A percentile compares a stretch with the other conserved stretches of the same genome.
Conservation (phyloP, 2,797 vertebrate species). For the Perodicticus potto region DNA sequence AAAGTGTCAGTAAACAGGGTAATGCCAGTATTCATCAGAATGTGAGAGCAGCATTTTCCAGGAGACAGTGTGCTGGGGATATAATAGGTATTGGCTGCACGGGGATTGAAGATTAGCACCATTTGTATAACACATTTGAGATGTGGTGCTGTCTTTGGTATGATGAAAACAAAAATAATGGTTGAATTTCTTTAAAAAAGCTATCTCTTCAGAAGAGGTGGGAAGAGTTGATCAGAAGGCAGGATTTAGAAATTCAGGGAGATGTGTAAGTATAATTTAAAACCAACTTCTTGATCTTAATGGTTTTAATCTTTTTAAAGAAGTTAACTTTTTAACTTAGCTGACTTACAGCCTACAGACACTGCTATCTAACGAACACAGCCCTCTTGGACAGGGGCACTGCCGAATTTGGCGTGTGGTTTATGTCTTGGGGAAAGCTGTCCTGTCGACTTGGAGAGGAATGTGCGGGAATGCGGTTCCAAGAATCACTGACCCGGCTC, state of each 20-base stretch:
- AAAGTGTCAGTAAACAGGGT: neutral
- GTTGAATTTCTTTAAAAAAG: neutral
- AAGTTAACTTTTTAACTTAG: neutral
- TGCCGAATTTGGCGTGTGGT: neutral
- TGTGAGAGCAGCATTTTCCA: neutral
- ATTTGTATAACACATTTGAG: neutral
- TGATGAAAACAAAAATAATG: neutral
- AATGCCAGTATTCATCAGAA: neutral
- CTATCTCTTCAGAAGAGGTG: neutral
- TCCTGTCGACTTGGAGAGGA: neutral
- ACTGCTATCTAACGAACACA: neutral
- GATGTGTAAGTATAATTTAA: neutral
- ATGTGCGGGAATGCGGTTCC: neutral
- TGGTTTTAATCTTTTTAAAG: neutral
- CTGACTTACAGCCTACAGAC: too few relatives aligned
- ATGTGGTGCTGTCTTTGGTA: neutral
- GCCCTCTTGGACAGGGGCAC: neutral
- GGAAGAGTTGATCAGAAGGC: neutral
- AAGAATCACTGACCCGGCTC: neutral
- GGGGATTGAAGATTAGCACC: neutral
- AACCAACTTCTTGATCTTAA: neutral
- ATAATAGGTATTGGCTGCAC: neutral
- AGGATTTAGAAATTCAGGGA: neutral
- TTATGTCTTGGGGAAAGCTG: conserved; percentile 5
- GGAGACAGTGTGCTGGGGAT: neutral